Conservation (phyloP, 2,113 vertebrate species). For the Heptranchias perlo region DNA sequence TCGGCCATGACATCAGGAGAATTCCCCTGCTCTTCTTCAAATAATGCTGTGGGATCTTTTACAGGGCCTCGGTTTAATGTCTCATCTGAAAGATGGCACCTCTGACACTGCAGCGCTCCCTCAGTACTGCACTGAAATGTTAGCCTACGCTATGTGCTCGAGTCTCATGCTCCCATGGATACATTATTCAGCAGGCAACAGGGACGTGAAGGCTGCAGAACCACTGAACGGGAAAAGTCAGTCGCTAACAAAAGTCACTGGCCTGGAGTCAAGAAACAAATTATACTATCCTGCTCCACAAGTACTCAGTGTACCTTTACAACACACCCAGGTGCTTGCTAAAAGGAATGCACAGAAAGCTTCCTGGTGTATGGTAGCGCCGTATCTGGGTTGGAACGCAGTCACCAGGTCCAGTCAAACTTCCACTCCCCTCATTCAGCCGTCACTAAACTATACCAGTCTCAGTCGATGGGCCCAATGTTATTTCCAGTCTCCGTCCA, state of each 20-base stretch:
- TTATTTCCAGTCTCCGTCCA: not conserved
- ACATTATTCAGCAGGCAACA: not conserved
- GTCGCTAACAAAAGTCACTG: not conserved
- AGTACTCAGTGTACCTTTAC: slow-evolving; percentile 18
- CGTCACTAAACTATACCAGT: not conserved
- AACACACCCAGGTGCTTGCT: slow-evolving; percentile 25
- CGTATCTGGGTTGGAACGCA: not conserved
- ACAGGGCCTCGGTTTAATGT: not conserved
- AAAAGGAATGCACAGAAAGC: not conserved
- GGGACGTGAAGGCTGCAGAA: not conserved
- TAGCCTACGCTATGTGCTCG: not conserved
- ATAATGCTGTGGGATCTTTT: not conserved
- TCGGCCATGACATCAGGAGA: not conserved
- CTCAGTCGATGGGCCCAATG: not conserved
- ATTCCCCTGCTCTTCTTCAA: not conserved
- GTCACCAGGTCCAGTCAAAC: not conserved
- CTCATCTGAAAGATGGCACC: too few relatives aligned
- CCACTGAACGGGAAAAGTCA: not conserved
- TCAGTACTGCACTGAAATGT: not conserved
- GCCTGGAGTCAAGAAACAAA: slow-evolving; percentile 4
- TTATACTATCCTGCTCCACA: not conserved
- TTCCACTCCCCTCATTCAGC: not conserved
- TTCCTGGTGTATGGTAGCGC: not conserved
- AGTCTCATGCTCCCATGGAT: not conserved
- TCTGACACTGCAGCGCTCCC: too few relatives aligned